Evolutionary conservation across 2,113 vertebrate genomes (phyloP).

Genomic region (Sclerurus mexicanus): DNA sequence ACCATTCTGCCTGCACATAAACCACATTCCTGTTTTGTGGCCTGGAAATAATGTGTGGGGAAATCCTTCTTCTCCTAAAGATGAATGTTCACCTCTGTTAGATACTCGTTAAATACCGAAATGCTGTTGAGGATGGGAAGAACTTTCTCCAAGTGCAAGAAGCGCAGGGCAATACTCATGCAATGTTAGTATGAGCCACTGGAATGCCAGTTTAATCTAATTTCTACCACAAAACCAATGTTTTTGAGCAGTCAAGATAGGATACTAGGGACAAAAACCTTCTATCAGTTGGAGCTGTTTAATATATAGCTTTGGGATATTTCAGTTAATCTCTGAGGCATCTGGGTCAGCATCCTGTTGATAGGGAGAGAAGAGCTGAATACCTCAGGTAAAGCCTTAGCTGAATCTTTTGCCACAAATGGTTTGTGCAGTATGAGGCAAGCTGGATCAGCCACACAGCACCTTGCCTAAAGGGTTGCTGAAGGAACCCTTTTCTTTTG

Average conservation of each 20-base stretch:
- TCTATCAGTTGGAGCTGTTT: neutral
- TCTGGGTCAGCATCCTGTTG: neutral
- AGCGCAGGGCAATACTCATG: neutral
- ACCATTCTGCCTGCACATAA: neutral
- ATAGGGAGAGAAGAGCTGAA: neutral
- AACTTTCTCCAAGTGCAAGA: neutral
- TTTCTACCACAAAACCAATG: neutral
- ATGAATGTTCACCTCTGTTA: neutral
- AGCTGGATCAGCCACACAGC: accelerated
- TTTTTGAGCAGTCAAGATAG: neutral
- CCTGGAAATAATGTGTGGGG: neutral
- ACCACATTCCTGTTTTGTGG: neutral
- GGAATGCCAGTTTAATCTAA: neutral
- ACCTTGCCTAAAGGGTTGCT: accelerated
- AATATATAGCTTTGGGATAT: neutral
- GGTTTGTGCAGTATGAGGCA: neutral
- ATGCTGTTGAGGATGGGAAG: neutral
- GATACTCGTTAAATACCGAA: accelerated
- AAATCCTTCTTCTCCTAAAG: neutral
- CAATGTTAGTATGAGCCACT: neutral
- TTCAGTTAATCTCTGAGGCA: neutral
- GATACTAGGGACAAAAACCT: neutral
- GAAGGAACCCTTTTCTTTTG: neutral
- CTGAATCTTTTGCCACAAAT: neutral
- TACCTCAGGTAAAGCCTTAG: neutral